A percentile compares a stretch with the other conserved stretches of the same genome.
These are phyloP conservation scores for Rallus crepitans DNA, from an alignment of 2,797 vertebrate species.

Conservation along the genomic window DNA sequence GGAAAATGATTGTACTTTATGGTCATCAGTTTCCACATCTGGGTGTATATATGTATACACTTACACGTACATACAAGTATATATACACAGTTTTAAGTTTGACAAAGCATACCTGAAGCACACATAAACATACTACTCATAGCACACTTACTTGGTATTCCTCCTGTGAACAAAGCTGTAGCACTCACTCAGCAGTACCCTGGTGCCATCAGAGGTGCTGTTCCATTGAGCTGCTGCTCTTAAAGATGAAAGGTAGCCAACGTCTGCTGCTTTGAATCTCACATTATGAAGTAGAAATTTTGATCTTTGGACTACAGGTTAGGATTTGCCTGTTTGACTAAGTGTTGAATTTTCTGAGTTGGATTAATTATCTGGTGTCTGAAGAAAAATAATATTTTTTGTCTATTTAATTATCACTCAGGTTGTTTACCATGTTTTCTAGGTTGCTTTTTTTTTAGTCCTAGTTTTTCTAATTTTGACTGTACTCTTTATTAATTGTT, in stretches of 20 bases:
- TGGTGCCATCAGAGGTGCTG: neutral
- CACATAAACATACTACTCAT: neutral
- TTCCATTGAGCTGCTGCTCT: neutral
- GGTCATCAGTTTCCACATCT: neutral
- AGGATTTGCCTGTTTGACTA: neutral
- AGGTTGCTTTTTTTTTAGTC: neutral
- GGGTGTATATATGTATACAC: neutral
- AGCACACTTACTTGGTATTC: neutral
- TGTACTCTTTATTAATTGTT: conserved; percentile 22
- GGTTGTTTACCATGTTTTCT: conserved; percentile 10
- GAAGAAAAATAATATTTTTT: neutral
- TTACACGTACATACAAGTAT: neutral
- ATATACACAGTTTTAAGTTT: neutral
- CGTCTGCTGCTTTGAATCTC: neutral
- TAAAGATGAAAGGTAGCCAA: neutral
- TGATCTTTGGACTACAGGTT: neutral
- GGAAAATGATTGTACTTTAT: neutral
- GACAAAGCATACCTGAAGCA: neutral
- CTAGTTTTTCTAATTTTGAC: neutral
- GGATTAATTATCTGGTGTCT: neutral
- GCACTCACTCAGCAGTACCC: neutral
- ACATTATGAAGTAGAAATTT: neutral
- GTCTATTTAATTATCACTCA: neutral
- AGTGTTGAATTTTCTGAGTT: neutral
- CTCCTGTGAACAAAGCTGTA: neutral